These are phyloP conservation scores for Pterobdella sp. DNA, from an alignment of 2,888 invertebrate species.

Conservation along the genomic window DNA sequence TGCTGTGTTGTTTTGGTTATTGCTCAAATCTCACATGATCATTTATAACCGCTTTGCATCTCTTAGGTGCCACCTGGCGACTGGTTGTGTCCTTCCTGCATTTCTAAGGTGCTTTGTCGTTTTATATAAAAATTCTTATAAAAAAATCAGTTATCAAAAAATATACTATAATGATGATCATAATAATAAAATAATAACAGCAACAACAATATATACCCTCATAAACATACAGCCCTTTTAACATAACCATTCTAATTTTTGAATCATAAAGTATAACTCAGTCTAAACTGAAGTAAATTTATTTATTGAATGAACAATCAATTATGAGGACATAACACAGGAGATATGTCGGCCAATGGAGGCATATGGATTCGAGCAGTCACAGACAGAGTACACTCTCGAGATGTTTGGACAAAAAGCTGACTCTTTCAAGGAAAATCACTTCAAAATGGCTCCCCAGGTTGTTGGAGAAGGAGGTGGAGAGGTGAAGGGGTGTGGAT, in stretches of 20 bases:
- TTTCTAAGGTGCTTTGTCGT: slow-evolving; percentile 59
- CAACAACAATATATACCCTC: no score
- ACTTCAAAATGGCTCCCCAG: slow-evolving; percentile 91
- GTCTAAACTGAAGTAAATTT: no score
- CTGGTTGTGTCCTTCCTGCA: slow-evolving; percentile 92
- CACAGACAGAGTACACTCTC: slow-evolving; percentile 81
- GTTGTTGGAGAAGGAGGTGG: slow-evolving; percentile 57
- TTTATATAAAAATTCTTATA: background rate
- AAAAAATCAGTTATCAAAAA: background rate
- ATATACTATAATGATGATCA: background rate
- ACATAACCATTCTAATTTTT: no score
- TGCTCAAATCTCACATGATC: background rate
- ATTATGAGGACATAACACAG: slow-evolving; percentile 40
- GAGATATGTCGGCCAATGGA: slow-evolving; percentile 68
- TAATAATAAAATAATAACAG: no score
- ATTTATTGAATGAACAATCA: no score
- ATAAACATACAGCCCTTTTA: no score
- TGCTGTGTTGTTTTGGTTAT: background rate
- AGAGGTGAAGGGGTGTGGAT: slow-evolving; percentile 67
- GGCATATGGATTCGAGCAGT: slow-evolving; percentile 95
- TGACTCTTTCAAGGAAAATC: slow-evolving; percentile 92
- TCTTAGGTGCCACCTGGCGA: slow-evolving; percentile 90
- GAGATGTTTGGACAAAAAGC: slow-evolving; percentile 98
- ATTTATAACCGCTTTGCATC: background rate
- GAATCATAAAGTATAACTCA: no score